Evolutionary conservation across 2,888 invertebrate genomes (phyloP).

Genomic region (Cantharis flavilabris): DNA sequence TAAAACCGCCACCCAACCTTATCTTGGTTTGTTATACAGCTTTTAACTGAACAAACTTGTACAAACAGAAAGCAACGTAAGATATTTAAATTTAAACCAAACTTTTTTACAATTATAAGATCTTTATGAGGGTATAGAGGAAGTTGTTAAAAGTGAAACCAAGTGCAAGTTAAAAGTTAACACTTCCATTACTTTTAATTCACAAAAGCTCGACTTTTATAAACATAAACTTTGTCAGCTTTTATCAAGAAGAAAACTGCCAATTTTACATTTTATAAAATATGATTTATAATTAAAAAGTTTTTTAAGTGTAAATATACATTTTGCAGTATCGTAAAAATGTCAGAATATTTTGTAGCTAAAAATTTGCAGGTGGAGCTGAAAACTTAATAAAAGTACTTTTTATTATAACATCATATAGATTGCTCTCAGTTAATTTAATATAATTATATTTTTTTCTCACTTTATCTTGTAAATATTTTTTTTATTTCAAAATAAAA

Average conservation of each 20-base stretch:
- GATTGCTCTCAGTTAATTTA: neutral
- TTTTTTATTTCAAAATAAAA: neutral
- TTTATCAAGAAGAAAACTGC: neutral
- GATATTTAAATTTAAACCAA: slow-evolving; percentile 3
- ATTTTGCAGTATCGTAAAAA: neutral
- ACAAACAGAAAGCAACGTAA: neutral
- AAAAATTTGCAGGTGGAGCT: neutral
- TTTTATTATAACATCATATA: neutral
- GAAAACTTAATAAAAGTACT: neutral
- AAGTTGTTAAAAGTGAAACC: neutral
- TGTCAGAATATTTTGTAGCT: neutral
- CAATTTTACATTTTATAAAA: neutral
- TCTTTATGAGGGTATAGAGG: slow-evolving; percentile 3
- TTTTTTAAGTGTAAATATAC: neutral
- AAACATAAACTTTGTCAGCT: neutral
- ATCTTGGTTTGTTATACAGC: slow-evolving; percentile 10
- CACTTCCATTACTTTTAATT: slow-evolving; percentile 3
- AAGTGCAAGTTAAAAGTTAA: slow-evolving; percentile 3
- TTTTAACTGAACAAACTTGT: slow-evolving; percentile 9
- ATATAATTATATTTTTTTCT: neutral
- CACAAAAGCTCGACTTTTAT: neutral
- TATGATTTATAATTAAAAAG: neutral
- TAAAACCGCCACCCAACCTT: slow-evolving; percentile 7
- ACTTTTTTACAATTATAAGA: slow-evolving; percentile 4
- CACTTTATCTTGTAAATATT: neutral